phyloP scores from a whole-genome alignment of 2,797 vertebrate species.

The Parauchenoglanis punctatus region DNA sequence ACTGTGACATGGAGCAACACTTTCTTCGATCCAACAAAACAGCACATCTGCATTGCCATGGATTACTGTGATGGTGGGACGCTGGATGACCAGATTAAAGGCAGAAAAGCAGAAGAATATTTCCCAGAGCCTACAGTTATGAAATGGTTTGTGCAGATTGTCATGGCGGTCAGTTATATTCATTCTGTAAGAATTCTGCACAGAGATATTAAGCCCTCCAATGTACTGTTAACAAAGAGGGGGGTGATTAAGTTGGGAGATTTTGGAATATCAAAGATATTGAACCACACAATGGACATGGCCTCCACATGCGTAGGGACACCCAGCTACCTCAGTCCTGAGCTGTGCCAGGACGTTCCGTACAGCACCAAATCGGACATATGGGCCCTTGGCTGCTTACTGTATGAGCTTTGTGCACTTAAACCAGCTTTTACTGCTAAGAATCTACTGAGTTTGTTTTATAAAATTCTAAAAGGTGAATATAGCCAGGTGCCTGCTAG shows the following conservation, averaged over 20 bases:
- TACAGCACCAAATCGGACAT: conserved; percentile 83
- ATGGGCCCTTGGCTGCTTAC: conserved; percentile 81
- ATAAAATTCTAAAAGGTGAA: conserved; percentile 77
- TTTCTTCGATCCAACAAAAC: conserved; percentile 66
- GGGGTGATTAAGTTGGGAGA: conserved; percentile 79
- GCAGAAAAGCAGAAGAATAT: conserved; percentile 60
- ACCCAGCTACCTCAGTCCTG: conserved; percentile 81
- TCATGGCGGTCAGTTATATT: conserved; percentile 76
- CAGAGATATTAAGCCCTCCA: conserved; percentile 82
- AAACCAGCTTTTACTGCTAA: conserved; percentile 75
- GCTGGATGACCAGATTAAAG: conserved; percentile 75
- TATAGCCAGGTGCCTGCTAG: conserved; percentile 63
- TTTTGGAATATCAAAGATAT: conserved; percentile 81
- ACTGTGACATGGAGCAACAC: conserved; percentile 75
- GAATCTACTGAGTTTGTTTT: conserved; percentile 77
- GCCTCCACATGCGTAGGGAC: conserved; percentile 82
- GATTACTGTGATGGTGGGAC: conserved; percentile 81
- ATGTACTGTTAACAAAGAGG: conserved; percentile 78
- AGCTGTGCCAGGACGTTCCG: conserved; percentile 80
- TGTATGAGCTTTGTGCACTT: conserved; percentile 78
- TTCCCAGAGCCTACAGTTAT: conserved; percentile 72
- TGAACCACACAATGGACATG: conserved; percentile 76
- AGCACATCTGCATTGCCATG: conserved; percentile 79
- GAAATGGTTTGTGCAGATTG: conserved; percentile 79
- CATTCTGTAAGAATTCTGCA: conserved; percentile 77